Evolutionary conservation across 2,113 vertebrate species (phyloP), one percentile per base, ranked within the genome.

Genomic region (Python bivittatus): DNA sequence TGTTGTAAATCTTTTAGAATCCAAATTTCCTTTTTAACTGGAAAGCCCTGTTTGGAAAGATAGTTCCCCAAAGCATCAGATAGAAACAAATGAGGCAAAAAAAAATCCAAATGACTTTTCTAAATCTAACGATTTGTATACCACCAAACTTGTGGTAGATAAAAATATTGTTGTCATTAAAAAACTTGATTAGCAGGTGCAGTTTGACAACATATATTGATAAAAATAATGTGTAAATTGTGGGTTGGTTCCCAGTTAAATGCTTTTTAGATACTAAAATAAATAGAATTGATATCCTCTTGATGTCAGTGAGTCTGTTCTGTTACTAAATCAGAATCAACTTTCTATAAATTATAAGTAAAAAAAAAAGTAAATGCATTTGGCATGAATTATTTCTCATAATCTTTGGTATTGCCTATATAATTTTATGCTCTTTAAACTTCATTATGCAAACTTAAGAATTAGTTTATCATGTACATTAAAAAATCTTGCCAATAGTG

Each of bases 361-460:
- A 27, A 68, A 38, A 88, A 57, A 57, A 29, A 44, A 68, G 72
- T 94, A 86, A 72, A 23, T 38, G 7, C 6, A 27, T 48, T 93
- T 61, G 29, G 86, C 25, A 0, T 17, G 1, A 48, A 17, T 88
- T 44, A 2, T 64, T 94, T 91, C 6, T 68, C 89, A 25, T 6
- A 10, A 15, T 61, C 25, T 83, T 92, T 79, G 42, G 22, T 86
- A 33, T n/a, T 88, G 44, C 4, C 23, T 1, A 29, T 64, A 85
- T 87, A 83, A 92, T 91, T 38, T 84, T 1, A 0, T 89, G 9
- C 83, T 91, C 91, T 89, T 9, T 92, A 84, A 91, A 1, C 3
- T 92, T 90, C 88, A 29, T 94, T 92, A 94, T 94, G 11, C 15
- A 53, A 48, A 6, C 5, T 92, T 95, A 90, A 92, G 95, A 94